Evolutionary conservation across 2,797 vertebrate species (phyloP), one percentile per base, ranked within the genome.

Genomic region (Clarias fuscus): DNA sequence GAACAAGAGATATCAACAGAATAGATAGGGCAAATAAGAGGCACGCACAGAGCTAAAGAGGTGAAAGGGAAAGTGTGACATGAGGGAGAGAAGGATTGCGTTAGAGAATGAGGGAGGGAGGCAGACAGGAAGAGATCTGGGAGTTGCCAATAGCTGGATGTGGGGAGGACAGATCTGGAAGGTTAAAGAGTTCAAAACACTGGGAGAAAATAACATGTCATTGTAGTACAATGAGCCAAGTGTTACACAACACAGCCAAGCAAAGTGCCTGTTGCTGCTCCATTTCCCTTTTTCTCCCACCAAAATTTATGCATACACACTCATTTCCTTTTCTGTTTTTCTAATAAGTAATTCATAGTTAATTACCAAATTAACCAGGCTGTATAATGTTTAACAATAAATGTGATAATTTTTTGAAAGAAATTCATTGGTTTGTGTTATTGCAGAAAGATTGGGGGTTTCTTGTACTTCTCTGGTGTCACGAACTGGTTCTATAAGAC

Each of bases 111-210:
- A 61, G 53, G 67, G 43, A 80, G 76, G 71, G 82, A 67, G 64
- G 17, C 30, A 86, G 81, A 65, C 72, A 75, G 72, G 82, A 79
- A 80, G 64, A 68, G 86, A 82, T 88, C 88, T 89, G 84, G 72
- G 83, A 92, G 82, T 73, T 81, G 82, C 75, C 80, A 85, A 92
- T 93, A 94, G 92, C 92, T 91, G 82, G 68, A 90, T 93, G 91
- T 92, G 88, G 86, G 86, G 90, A 93, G 86, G 90, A 93, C 91
- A 91, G 89, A 93, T 92, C 92, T 89, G 90, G 86, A 92, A 94
- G 94, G 93, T 93, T 92, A 91, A 90, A 94, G 93, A 91, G 93
- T 94, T 95, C 93, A 94, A 90, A 91, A 89, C 81, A 85, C 89
- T 86, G 90, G 88, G 90, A 89, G 90, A 92, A 86, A 92, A 94